Conservation (phyloP, 2,888 invertebrate species). For the Acanthosepion esculentum region DNA sequence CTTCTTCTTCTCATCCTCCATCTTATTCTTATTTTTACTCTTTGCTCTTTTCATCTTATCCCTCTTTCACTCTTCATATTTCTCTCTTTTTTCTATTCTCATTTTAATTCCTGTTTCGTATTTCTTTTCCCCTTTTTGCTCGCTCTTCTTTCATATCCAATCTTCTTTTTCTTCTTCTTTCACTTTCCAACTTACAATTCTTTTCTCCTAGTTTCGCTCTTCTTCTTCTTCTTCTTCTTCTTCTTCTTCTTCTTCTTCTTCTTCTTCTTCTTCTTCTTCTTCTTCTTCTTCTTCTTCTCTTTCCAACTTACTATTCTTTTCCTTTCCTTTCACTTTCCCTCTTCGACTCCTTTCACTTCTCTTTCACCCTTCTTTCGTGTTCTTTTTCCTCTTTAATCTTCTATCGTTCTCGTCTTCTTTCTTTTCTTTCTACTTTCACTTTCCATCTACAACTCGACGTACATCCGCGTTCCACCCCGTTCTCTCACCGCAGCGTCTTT, state of each 20-base stretch:
- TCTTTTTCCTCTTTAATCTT: not conserved
- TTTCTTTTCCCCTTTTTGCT: not conserved
- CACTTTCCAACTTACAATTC: too few species aligned
- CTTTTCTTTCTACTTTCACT: not conserved
- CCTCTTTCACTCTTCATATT: not conserved
- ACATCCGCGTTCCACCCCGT: not conserved
- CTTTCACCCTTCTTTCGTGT: too few species aligned
- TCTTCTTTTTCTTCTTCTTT: not conserved
- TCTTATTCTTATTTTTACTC: not conserved
- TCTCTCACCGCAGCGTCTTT: not conserved
- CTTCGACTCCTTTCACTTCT: too few species aligned
- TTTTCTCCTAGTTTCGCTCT: too few species aligned
- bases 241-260: too few species aligned
- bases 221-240: too few species aligned
- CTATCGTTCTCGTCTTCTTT: not conserved
- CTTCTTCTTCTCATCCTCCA: rapidly evolving
- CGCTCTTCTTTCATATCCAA: too few species aligned
- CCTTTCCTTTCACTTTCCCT: too few species aligned
- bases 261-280: too few species aligned
- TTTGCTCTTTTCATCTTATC: not conserved
- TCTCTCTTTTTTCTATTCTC: not conserved
- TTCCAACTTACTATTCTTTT: too few species aligned
- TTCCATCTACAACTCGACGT: not conserved
- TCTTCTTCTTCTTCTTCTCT: too few species aligned
- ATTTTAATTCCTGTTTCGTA: not conserved